Base-by-base conservation (phyloP, 2,113 vertebrate species). In the Capreolus pygargus region DNA sequence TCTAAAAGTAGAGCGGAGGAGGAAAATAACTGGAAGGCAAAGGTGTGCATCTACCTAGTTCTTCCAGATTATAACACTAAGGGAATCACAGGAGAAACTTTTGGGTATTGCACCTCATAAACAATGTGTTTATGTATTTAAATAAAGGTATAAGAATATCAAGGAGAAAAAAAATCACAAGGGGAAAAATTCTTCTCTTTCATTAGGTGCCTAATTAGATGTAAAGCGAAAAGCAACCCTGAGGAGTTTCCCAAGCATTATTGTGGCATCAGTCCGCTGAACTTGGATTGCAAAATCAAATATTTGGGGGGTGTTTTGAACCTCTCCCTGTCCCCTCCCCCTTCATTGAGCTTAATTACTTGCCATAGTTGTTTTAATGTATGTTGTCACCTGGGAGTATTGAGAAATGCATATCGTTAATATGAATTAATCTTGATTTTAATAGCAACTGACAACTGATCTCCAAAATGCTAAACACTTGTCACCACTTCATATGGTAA, bases 361-460 rank as follows among this genome's bases (percentile, higher is more conserved):
- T 98, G 98, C 98, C 98, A 96, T 98, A 98, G 98, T 98, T 98
- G 98, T 98, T 98, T 98, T 99, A 99, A 99, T 99, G 98, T 98
- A 98, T 99, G 98, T 98, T 98, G 98, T 98, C 98, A 98, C 98
- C 98, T 98, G 98, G 98, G 99, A 99, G 98, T 97, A 98, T 86
- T 98, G 98, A 98, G 98, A 98, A 98, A 98, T 97, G 99, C 99
- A 99, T 99, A 98, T 99, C 98, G 98, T 99, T 99, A 99, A 99
- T 99, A 98, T 96, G 98, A 99, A 99, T 99, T 99, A 99, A 99
- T 99, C 99, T 99, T 98, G 99, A 99, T 98, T 99, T 98, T 99
- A 99, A 99, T 98, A 95, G 98, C 98, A 97, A 97, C 98, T 99
- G 99, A 99, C 99, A 99, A 98, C 92, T 97, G 70, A 97, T 98